These are phyloP conservation scores for Himalopsyche anomala DNA, from an alignment of 2,888 invertebrate species.

Conservation along the genomic window DNA sequence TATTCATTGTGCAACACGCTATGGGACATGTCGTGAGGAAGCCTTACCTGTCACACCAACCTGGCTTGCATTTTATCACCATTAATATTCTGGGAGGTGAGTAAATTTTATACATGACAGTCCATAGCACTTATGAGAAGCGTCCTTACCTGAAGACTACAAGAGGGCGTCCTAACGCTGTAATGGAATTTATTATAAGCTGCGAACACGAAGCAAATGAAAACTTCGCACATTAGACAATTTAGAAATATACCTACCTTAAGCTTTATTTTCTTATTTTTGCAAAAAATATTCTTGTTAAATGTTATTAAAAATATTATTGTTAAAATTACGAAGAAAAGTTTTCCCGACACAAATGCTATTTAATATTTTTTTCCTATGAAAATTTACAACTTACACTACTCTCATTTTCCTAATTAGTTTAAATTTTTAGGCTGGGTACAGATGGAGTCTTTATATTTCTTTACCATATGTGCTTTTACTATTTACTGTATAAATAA, in stretches of 20 bases:
- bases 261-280: too few relatives aligned
- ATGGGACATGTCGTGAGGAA: constrained; percentile 44
- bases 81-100: constrained; percentile 63
- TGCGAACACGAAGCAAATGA: constrained; percentile 47
- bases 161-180: constrained; percentile 47
- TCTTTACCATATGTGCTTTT: too few relatives aligned
- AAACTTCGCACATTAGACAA: constrained; percentile 33
- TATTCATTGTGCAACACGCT: constrained; percentile 55
- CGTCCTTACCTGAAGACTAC: constrained; percentile 54
- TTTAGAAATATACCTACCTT: constrained; percentile 24
- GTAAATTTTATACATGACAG: constrained; percentile 62
- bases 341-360: too few relatives aligned
- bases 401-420: too few relatives aligned
- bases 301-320: too few relatives aligned
- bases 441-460: too few relatives aligned
- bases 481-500: too few relatives aligned
- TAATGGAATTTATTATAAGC: constrained; percentile 66
- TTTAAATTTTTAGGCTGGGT: too few relatives aligned
- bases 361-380: too few relatives aligned
- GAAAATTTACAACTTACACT: too few relatives aligned
- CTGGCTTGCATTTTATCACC: constrained; percentile 63
- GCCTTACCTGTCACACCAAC: constrained; percentile 23
- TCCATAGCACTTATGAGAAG: constrained; percentile 57
- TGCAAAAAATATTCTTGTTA: too few relatives aligned
- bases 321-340: too few relatives aligned